phyloP scores from a whole-genome alignment of 2,888 invertebrate genomes.

The Resseliella maxima region DNA sequence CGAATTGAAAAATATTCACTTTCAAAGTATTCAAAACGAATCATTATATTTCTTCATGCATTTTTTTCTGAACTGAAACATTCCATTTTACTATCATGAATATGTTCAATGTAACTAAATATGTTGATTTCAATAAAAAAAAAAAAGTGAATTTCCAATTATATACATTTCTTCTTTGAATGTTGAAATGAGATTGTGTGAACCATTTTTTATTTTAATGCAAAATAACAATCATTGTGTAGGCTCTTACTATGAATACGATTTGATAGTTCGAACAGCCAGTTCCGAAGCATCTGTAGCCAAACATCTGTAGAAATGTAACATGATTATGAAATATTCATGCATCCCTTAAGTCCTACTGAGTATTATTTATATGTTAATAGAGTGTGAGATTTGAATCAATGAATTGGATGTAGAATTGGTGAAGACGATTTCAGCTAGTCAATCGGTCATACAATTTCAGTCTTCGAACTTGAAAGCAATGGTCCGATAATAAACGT shows the following conservation, averaged over 20 bases:
- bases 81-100: no score
- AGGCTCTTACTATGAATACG: not conserved
- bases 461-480: not conserved
- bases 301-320: not conserved
- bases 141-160: not conserved
- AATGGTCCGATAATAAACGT: not conserved
- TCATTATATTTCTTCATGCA: no score
- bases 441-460: not conserved
- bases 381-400: not conserved
- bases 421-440: not conserved
- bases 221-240: not conserved
- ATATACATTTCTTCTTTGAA: not conserved
- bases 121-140: no score
- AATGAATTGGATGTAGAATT: constrained; percentile 32
- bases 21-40: no score
- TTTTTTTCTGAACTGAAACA: no score
- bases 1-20: no score
- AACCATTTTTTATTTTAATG: not conserved
- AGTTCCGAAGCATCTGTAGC: not conserved
- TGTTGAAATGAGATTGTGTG: not conserved
- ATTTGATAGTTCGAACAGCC: not conserved
- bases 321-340: constrained; percentile 8
- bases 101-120: no score
- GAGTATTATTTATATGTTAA: constrained; percentile 20
- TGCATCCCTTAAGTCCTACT: not conserved